Conservation (phyloP, 37 sponge, comb jelly and placozoan species). For the Petrosia ficiformis region DNA sequence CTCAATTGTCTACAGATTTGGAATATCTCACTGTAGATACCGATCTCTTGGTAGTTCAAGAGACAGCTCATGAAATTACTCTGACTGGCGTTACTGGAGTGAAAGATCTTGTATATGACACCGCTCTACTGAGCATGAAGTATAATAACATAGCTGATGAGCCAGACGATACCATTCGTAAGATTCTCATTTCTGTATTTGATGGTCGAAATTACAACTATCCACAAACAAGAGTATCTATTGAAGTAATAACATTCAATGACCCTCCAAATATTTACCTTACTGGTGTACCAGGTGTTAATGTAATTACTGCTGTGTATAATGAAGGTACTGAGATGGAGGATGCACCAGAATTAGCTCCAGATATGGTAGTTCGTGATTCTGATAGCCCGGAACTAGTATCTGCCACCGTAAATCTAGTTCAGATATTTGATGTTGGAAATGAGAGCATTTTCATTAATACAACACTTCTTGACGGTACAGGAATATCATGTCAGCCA, state of each 20-base stretch:
- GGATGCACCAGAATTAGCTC: slow-evolving; percentile 8
- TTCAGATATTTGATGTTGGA: slow-evolving; percentile 47
- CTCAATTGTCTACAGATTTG: slow-evolving; percentile 5
- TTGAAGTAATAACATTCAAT: slow-evolving; percentile 37
- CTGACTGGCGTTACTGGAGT: slow-evolving; percentile 8
- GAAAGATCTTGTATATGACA: slow-evolving; percentile 12
- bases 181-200: slow-evolving; percentile 32
- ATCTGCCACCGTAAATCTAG: slow-evolving; percentile 20
- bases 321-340: slow-evolving; percentile 22
- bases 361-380: slow-evolving; percentile 28
- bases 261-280: slow-evolving; percentile 56
- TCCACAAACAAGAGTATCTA: slow-evolving; percentile 16
- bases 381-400: slow-evolving; percentile 36
- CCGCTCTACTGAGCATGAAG: slow-evolving; percentile 30
- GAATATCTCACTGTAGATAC: slow-evolving; percentile 41
- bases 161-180: slow-evolving; percentile 23
- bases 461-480: slow-evolving; percentile 8
- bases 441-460: slow-evolving; percentile 47
- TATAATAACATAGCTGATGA: slow-evolving; percentile 46
- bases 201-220: slow-evolving; percentile 38
- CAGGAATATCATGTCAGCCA: slow-evolving; percentile 25
- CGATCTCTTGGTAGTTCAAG: slow-evolving; percentile 7
- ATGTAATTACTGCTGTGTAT: slow-evolving; percentile 8
- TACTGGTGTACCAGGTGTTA: slow-evolving; percentile 30
- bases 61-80: slow-evolving; percentile 1